phyloP scores from a whole-genome alignment of 2,113 vertebrate species.

The Seriola rivoliana region DNA sequence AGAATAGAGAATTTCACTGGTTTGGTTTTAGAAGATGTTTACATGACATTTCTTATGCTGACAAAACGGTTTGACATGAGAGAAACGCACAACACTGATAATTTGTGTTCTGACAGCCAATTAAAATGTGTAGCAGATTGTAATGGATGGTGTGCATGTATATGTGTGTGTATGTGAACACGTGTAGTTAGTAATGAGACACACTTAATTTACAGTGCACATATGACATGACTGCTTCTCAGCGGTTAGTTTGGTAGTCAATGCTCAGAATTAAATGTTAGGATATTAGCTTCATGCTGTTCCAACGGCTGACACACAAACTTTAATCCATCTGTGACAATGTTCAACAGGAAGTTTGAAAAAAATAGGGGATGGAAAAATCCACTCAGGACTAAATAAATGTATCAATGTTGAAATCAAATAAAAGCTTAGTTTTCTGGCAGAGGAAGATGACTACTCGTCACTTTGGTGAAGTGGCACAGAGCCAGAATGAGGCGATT shows the following conservation, averaged over 20 bases:
- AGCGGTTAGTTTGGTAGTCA: slow-evolving; percentile 60
- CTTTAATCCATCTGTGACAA: slow-evolving; percentile 47
- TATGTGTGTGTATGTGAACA: slow-evolving; percentile 14
- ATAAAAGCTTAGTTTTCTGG: slow-evolving; percentile 25
- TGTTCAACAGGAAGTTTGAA: slow-evolving; percentile 4
- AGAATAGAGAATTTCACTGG: slow-evolving; percentile 87
- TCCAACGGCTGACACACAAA: slow-evolving; percentile 65
- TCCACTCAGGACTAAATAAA: not conserved
- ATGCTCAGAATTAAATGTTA: slow-evolving; percentile 35
- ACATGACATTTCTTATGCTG: slow-evolving; percentile 64
- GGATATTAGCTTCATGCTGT: slow-evolving; percentile 70
- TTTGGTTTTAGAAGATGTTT: slow-evolving; percentile 68
- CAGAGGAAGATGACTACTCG: not conserved
- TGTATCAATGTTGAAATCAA: not conserved
- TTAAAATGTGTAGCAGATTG: slow-evolving; percentile 43
- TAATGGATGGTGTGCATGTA: slow-evolving; percentile 31
- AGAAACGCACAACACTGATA: slow-evolving; percentile 77
- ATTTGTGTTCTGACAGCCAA: slow-evolving; percentile 51
- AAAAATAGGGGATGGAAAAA: not conserved
- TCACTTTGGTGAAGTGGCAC: slow-evolving; percentile 37
- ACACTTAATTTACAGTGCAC: slow-evolving; percentile 60
- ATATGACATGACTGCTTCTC: slow-evolving; percentile 49
- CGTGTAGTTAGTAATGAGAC: slow-evolving; percentile 62
- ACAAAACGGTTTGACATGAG: slow-evolving; percentile 73
- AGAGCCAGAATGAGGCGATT: slow-evolving; percentile 38